Percentiles rank a stretch among this genome's conserved stretches.
Evolutionary conservation across 2,888 invertebrate species (phyloP).

Genomic region (Callimorpha dominula): DNA sequence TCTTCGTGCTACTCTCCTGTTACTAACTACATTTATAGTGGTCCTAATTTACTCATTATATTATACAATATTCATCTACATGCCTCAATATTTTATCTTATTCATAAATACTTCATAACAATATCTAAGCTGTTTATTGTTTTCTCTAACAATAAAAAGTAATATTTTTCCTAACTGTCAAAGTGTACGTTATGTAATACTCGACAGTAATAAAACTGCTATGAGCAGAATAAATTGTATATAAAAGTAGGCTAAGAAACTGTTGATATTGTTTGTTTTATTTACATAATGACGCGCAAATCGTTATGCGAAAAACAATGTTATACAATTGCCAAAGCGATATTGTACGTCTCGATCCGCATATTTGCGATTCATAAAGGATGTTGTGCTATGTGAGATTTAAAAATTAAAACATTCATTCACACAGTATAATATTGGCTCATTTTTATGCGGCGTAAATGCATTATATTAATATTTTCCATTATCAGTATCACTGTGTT

Average conservation of each 20-base stretch:
- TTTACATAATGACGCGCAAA: background rate
- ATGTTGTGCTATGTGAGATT: slow-evolving; percentile 11
- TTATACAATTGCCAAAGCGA: background rate
- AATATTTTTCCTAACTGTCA: background rate
- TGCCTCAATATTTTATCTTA: no score
- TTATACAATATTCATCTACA: no score
- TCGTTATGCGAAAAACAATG: background rate
- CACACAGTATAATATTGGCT: background rate
- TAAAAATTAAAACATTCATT: background rate
- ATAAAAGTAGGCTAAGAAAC: background rate
- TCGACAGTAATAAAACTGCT: background rate
- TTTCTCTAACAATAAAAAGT: background rate
- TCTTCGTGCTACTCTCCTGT: no score
- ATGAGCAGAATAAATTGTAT: no score
- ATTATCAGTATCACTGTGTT: background rate
- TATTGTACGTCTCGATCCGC: background rate
- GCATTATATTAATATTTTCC: background rate
- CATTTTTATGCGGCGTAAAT: background rate
- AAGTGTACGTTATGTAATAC: background rate
- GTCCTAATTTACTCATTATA: no score
- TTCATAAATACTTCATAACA: no score
- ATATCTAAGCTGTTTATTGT: background rate
- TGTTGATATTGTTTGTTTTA: background rate
- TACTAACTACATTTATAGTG: no score
- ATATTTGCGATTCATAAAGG: slow-evolving; percentile 20